A percentile compares a stretch with the other conserved stretches of the same genome.
These are phyloP conservation scores for Alca torda DNA, from an alignment of 2,797 vertebrate species.

Conservation along the genomic window DNA sequence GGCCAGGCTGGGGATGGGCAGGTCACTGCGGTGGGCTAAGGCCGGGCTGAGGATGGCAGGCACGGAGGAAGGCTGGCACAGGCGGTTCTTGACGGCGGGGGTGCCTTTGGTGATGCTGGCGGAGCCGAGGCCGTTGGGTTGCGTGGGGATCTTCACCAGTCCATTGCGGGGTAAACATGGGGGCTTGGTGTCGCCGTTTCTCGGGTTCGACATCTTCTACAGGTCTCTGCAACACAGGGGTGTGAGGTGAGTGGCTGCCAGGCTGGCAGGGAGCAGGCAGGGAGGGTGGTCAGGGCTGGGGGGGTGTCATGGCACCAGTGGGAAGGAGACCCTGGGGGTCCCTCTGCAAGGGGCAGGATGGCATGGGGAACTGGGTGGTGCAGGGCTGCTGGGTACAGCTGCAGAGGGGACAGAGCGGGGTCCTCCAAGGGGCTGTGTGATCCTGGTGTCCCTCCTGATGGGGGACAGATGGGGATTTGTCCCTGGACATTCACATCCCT, in stretches of 20 bases:
- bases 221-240: conserved; percentile 74
- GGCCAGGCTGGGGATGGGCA: conserved; percentile 81
- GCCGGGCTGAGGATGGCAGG: conserved; percentile 88
- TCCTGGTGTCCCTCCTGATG: accelerated
- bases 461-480: accelerated
- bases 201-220: conserved; percentile 93
- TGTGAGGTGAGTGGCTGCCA: background rate
- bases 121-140: conserved; percentile 92
- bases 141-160: conserved; percentile 93
- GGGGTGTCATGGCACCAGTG: accelerated
- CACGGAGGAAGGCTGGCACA: conserved; percentile 94
- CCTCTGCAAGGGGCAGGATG: background rate
- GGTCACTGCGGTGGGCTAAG: conserved; percentile 85
- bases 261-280: accelerated
- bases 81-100: conserved; percentile 94
- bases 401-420: background rate
- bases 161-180: conserved; percentile 96
- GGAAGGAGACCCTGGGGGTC: background rate
- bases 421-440: background rate
- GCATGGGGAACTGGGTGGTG: accelerated
- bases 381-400: background rate
- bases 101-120: conserved; percentile 99
- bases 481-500: background rate
- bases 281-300: background rate
- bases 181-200: conserved; percentile 91